Conservation (phyloP, 2,888 invertebrate species). For the Metacarcinus magister region DNA sequence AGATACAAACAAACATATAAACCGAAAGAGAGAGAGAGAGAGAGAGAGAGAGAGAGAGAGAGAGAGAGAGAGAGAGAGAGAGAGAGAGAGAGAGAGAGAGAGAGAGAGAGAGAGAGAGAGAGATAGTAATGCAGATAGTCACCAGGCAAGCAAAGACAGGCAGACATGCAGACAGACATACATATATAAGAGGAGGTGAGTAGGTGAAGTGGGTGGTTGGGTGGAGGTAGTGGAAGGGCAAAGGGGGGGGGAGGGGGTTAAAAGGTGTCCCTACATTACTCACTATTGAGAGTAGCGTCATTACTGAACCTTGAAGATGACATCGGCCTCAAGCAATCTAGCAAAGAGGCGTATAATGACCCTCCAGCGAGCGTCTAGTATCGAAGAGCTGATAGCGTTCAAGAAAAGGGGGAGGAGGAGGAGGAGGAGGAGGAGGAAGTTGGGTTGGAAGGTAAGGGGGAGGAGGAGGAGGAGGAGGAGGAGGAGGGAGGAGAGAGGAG, state of each 20-base stretch:
- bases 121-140: not conserved
- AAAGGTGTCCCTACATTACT: not conserved
- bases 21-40: no score
- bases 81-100: not conserved
- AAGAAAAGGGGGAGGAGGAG: not conserved
- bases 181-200: not conserved
- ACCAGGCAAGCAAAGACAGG: not conserved
- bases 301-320: slow-evolving; percentile 7
- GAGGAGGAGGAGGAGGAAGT: not conserved
- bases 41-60: no score
- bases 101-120: no score
- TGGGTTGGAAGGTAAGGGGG: not conserved
- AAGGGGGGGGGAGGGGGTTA: not conserved
- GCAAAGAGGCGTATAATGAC: slow-evolving; percentile 44
- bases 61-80: not conserved
- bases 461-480: not conserved
- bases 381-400: not conserved
- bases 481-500: not conserved
- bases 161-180: not conserved
- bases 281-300: slow-evolving; percentile 21
- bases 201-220: not conserved
- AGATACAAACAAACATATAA: no score
- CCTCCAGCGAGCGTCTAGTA: not conserved
- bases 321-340: slow-evolving; percentile 41
- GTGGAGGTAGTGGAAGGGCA: not conserved